Evolutionary conservation across 2,888 invertebrate genomes (phyloP).

Genomic region (Arctia plantaginis): DNA sequence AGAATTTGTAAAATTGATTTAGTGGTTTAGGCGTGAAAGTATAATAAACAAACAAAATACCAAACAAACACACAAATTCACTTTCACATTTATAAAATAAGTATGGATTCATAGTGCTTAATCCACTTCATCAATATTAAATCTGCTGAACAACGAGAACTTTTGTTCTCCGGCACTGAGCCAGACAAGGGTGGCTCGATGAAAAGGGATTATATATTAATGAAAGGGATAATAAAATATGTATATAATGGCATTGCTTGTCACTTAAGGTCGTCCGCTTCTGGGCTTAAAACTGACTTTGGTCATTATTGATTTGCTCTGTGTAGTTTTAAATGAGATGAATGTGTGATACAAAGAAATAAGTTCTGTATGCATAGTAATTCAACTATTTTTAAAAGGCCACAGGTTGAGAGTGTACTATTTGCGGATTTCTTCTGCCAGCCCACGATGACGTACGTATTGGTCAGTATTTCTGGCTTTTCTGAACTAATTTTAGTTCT

Average conservation of each 20-base stretch:
- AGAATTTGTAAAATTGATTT: too few relatives aligned
- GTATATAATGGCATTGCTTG: slow-evolving; percentile 14
- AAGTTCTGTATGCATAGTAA: neutral
- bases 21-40: too few relatives aligned
- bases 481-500: neutral
- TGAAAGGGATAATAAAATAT: slow-evolving; percentile 22
- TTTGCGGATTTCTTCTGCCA: neutral
- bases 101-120: neutral
- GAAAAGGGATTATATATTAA: slow-evolving; percentile 18
- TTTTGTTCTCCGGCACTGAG: slow-evolving; percentile 17
- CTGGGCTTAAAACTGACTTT: neutral
- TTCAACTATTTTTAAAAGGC: neutral
- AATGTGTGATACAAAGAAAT: neutral
- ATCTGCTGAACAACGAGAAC: slow-evolving; percentile 8
- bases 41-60: too few relatives aligned
- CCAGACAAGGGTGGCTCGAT: slow-evolving; percentile 23
- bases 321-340: neutral
- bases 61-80: too few relatives aligned
- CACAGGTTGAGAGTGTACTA: neutral
- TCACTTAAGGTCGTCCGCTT: neutral
- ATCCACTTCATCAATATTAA: slow-evolving; percentile 4
- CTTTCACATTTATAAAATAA: neutral
- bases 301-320: neutral
- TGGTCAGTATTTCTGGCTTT: neutral
- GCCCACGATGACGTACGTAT: neutral